phyloP scores from a whole-genome alignment of 2,797 vertebrate genomes.

The Leontopithecus rosalia region DNA sequence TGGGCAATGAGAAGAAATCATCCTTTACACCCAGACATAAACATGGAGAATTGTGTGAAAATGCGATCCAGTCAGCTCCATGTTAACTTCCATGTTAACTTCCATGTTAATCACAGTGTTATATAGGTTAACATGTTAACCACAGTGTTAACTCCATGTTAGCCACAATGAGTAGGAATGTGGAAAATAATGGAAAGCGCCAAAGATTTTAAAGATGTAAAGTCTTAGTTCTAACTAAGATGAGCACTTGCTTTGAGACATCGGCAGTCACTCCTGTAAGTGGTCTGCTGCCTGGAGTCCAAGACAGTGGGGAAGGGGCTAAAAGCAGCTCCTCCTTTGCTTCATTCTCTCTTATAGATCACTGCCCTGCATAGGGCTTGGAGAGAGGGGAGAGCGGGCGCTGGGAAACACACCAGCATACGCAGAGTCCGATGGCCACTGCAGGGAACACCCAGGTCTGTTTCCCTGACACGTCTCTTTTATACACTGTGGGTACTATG shows the following conservation, averaged over 20 bases:
- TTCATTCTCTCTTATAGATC: background rate
- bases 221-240: background rate
- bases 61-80: background rate
- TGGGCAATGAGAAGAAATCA: background rate
- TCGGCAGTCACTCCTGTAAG: too few relatives aligned
- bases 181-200: background rate
- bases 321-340: background rate
- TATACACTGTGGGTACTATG: background rate
- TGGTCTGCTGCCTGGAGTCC: background rate
- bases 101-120: too few relatives aligned
- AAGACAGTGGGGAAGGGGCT: background rate
- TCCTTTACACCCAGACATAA: background rate
- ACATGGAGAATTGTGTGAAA: background rate
- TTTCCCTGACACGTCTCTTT: background rate
- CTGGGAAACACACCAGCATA: background rate
- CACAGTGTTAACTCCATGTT: background rate
- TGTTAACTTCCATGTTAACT: background rate
- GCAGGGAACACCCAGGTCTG: background rate
- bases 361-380: background rate
- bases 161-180: background rate
- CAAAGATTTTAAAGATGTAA: background rate
- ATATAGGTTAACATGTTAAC: too few relatives aligned
- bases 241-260: background rate
- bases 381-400: accelerated
- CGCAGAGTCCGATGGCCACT: background rate